phyloP scores from a whole-genome alignment of 2,113 vertebrate genomes.

The Poeciliopsis retropinna region DNA sequence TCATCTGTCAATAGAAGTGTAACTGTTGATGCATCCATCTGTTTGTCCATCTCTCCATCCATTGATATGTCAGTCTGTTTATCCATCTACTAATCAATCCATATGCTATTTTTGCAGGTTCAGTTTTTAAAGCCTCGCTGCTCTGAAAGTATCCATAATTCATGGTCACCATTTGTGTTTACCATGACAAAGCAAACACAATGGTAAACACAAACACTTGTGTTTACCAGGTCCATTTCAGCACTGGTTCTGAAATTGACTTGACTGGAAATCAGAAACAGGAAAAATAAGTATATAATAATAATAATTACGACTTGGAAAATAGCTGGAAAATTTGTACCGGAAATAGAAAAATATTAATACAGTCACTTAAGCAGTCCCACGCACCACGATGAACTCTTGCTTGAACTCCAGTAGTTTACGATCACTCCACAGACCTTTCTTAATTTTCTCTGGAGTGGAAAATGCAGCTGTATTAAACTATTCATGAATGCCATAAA shows the following conservation, averaged over 20 bases:
- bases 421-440: neutral
- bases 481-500: conserved; percentile 40
- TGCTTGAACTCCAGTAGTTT: neutral
- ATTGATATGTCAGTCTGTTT: neutral
- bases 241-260: too few relatives aligned
- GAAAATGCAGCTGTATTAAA: conserved; percentile 33
- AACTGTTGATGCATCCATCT: neutral
- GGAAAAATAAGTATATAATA: neutral
- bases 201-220: too few relatives aligned
- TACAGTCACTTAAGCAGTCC: conserved; percentile 25
- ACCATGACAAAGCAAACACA: too few relatives aligned
- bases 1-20: too few relatives aligned
- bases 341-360: neutral
- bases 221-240: too few relatives aligned
- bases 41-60: neutral
- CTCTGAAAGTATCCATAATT: too few relatives aligned
- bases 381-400: conserved; percentile 16
- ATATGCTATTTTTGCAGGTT: neutral
- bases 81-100: neutral
- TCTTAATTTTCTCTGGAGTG: conserved; percentile 6
- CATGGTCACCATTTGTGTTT: too few relatives aligned
- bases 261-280: too few relatives aligned
- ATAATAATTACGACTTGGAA: neutral
- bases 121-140: too few relatives aligned
- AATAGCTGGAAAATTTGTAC: neutral